A percentile compares a stretch with the other conserved stretches of the same genome.
Evolutionary conservation across 2,797 vertebrate genomes (phyloP).

Genomic region (Parambassis ranga): DNA sequence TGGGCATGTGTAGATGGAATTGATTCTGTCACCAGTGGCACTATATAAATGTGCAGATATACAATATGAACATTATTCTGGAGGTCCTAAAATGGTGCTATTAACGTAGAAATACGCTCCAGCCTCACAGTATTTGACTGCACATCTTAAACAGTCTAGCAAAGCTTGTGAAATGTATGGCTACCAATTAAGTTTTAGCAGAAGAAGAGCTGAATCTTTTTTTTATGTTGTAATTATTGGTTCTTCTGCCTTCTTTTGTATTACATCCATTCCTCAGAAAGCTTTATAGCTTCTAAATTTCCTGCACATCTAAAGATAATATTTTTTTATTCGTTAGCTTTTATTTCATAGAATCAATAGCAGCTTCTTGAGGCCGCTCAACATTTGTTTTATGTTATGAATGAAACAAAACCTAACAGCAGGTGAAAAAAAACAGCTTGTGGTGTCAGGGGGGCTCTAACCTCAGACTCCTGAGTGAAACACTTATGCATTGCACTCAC

Average conservation of each 20-base stretch:
- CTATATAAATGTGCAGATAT: constrained; percentile 12
- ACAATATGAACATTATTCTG: not conserved
- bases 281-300: not conserved
- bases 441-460: no score
- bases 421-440: no score
- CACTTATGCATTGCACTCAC: no score
- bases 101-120: constrained; percentile 6
- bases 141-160: constrained; percentile 1
- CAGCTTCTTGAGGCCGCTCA: no score
- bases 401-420: no score
- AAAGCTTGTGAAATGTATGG: constrained; percentile 2
- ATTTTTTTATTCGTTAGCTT: no score
- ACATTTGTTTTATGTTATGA: no score
- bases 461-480: no score
- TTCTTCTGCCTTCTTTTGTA: not conserved
- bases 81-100: constrained; percentile 8
- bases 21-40: constrained; percentile 24
- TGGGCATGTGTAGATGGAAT: constrained; percentile 24
- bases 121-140: not conserved
- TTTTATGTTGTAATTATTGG: not conserved
- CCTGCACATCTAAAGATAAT: not conserved
- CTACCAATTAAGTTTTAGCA: constrained; percentile 10
- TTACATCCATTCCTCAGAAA: not conserved
- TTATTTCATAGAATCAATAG: not conserved
- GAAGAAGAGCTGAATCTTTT: not conserved